Evolutionary conservation across 2,888 invertebrate genomes (phyloP), one percentile per base, ranked within the genome.

Genomic region (Nezara viridula): DNA sequence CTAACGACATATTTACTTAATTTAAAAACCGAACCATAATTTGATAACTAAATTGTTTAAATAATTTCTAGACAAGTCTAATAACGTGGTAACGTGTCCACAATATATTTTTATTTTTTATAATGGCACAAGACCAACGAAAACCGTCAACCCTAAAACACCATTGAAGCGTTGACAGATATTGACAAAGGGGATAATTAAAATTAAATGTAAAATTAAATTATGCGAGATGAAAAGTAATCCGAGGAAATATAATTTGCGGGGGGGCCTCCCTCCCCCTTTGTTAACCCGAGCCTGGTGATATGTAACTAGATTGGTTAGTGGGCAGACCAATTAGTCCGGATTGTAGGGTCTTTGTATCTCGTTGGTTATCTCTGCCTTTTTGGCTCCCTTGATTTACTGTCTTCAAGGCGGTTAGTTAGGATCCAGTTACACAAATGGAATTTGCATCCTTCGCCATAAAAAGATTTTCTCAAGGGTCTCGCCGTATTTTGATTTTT

Each of bases 311-410:
- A 44, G 60, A 24, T 90, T 90, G 85, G 90, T 91, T 91, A 90
- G 90, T 89, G 89, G 89, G 90, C 91, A 90, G 90, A 90, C 90
- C 91, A 91, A 91, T 91, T 91, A 91, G 90, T 89, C 85, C 73
- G 66, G 60, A 87, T 81, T 81, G 81, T 47, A n/a, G 81, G 77
- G 12, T 81, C 81, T 81, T 81, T 81, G 81, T 81, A 40, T 81
- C 81, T 81, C 81, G 4, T n/a, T 16, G 44, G 24, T n/a, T 81
- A 81, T 81, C 81, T 81, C 44, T 81, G 81, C 44, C 81, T 81
- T 81, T 81, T 81, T 47, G 81, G 81, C 9, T n/a, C 14, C 81
- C 14, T n/a, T 81, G 81, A 81, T 81, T 81, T 81, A 81, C 44
- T 24, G 66, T 73, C 66, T 37, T 73, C 81, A 47, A 40, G 40